phyloP scores from a whole-genome alignment of 2,888 invertebrate species.

The Eupithecia dodoneata region DNA sequence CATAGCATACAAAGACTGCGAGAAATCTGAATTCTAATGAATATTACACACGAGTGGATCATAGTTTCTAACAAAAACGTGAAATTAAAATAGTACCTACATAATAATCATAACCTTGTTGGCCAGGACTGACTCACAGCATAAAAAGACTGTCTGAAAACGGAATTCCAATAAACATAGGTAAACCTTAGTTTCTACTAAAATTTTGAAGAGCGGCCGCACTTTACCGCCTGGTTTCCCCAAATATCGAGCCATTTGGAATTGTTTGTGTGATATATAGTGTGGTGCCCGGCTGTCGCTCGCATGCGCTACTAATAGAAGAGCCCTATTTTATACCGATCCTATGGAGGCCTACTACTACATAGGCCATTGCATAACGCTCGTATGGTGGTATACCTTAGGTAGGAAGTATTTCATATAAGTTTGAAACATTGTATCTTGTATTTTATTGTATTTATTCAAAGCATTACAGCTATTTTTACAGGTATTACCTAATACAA shows the following conservation, averaged over 20 bases:
- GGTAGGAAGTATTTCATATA: not conserved
- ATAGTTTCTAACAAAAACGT: too few relatives aligned
- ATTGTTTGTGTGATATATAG: conserved; percentile 29
- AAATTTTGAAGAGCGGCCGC: not conserved
- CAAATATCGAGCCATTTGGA: conserved; percentile 19
- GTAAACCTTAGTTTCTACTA: not conserved
- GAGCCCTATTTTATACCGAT: conserved; percentile 1
- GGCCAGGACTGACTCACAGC: too few relatives aligned
- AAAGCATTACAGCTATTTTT: too few relatives aligned
- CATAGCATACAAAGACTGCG: too few relatives aligned
- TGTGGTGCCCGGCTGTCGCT: conserved; percentile 15
- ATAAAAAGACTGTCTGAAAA: not conserved
- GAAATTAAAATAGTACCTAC: too few relatives aligned
- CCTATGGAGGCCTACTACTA: not conserved
- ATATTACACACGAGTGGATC: too few relatives aligned
- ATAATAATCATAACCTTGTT: too few relatives aligned
- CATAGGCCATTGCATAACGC: not conserved
- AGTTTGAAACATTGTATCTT: too few relatives aligned
- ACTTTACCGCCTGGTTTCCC: not conserved
- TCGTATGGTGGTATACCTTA: not conserved
- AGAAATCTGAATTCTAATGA: too few relatives aligned
- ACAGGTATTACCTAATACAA: too few relatives aligned
- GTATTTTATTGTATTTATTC: too few relatives aligned
- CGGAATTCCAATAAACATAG: not conserved
- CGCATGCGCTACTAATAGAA: conserved; percentile 25